A percentile compares a stretch with the other conserved stretches of the same genome.
These are phyloP conservation scores for Myopa testacea DNA, from an alignment of 2,888 invertebrate species.

Conservation along the genomic window DNA sequence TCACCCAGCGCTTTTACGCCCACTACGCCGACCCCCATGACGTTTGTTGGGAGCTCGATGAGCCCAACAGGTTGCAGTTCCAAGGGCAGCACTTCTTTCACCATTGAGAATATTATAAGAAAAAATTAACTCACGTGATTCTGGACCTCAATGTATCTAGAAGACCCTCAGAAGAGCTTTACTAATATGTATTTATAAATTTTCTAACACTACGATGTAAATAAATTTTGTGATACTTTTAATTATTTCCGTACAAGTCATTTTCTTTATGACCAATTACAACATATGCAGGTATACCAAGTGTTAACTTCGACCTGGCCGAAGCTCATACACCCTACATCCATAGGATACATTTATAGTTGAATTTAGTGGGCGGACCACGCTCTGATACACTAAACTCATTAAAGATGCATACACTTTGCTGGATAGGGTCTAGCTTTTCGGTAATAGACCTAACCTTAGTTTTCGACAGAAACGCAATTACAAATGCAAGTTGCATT, in stretches of 20 bases:
- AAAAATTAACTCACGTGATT: slow-evolving; percentile 55
- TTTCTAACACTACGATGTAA: neutral
- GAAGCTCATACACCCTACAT: too few species aligned
- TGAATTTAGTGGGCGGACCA: too few species aligned
- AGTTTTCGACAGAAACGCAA: too few species aligned
- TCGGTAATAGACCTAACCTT: too few species aligned
- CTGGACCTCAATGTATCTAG: neutral
- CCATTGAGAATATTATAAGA: slow-evolving; percentile 67
- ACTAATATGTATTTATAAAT: neutral
- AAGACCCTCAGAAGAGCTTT: neutral
- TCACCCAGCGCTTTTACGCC: slow-evolving; percentile 62
- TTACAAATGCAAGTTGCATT: too few species aligned
- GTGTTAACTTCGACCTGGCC: too few species aligned
- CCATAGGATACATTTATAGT: too few species aligned
- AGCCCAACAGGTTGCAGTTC: slow-evolving; percentile 15
- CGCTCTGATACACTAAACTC: too few species aligned
- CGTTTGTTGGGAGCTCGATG: neutral
- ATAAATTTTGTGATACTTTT: slow-evolving; percentile 10
- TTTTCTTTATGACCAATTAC: too few species aligned
- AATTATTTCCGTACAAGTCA: neutral
- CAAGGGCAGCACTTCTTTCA: slow-evolving; percentile 59
- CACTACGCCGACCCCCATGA: slow-evolving; percentile 39
- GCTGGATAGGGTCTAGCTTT: too few species aligned
- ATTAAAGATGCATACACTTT: too few species aligned
- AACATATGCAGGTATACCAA: too few species aligned